Evolutionary conservation across 1,140 invertebrate species (phyloP).

Genomic region (Cardiocondyla obscurior): DNA sequence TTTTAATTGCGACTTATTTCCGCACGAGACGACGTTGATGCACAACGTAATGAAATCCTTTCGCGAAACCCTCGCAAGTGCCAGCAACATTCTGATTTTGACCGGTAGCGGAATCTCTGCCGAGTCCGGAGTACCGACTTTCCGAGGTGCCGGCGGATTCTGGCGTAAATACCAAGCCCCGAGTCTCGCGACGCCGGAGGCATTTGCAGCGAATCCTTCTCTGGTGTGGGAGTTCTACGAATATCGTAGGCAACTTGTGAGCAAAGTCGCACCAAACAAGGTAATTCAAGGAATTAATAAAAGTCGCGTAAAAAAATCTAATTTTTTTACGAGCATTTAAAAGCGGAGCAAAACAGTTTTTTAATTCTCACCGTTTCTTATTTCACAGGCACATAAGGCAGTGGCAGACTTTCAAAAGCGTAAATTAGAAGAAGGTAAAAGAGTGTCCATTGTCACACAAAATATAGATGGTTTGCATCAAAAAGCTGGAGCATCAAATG

Average conservation of each 20-base stretch:
- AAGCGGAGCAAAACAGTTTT: background rate
- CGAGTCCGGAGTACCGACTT: constrained; percentile 93
- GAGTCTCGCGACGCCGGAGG: constrained; percentile 87
- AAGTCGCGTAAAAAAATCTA: too few species aligned
- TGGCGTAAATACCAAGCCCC: constrained; percentile 90
- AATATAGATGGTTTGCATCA: constrained; percentile 96
- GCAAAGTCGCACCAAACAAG: constrained; percentile 87
- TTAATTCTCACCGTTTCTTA: background rate
- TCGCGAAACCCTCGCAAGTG: constrained; percentile 84
- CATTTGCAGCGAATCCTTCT: constrained; percentile 88
- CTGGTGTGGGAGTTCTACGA: constrained; percentile 93
- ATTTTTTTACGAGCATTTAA: too few species aligned
- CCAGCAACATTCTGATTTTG: constrained; percentile 87
- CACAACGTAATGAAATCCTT: constrained; percentile 83
- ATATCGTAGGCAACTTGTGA: constrained; percentile 88
- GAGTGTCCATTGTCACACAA: constrained; percentile 92
- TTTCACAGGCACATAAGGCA: constrained; percentile 89
- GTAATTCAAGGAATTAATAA: constrained; percentile 81
- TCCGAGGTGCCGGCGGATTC: constrained; percentile 90
- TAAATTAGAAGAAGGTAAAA: constrained; percentile 85
- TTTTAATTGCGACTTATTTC: background rate
- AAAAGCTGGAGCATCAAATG: constrained; percentile 91
- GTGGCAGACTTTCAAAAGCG: constrained; percentile 91
- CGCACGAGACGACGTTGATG: constrained; percentile 26
- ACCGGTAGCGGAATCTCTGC: constrained; percentile 92